These are phyloP conservation scores for Nymphalis polychloros DNA, from an alignment of 2,888 invertebrate species.

Conservation along the genomic window DNA sequence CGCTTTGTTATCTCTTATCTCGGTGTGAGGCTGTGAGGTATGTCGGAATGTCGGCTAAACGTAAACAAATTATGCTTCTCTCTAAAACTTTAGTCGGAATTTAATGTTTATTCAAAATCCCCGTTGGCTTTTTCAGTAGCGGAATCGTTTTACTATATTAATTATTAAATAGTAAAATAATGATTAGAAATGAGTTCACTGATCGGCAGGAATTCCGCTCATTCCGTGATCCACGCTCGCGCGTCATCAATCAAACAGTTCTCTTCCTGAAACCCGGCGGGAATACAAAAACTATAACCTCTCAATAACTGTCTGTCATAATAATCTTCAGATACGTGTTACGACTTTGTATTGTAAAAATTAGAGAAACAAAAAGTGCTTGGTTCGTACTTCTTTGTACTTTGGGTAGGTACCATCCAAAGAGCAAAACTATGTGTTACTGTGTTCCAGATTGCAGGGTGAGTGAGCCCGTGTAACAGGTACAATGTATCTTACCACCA, in stretches of 20 bases:
- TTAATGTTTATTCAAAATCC: slow-evolving; percentile 10
- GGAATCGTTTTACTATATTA: slow-evolving; percentile 3
- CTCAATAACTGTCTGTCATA: slow-evolving; percentile 7
- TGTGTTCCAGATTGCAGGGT: no score
- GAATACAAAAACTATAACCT: slow-evolving; percentile 21
- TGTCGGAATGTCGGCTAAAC: slow-evolving; percentile 13
- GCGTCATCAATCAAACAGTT: slow-evolving; percentile 15
- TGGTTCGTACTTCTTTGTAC: background rate
- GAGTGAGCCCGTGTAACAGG: no score
- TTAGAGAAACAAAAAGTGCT: background rate
- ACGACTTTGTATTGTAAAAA: background rate
- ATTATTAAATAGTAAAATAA: slow-evolving; percentile 11
- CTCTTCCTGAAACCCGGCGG: background rate
- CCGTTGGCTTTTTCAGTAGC: slow-evolving; percentile 3
- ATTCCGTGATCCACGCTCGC: background rate
- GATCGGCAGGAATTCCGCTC: background rate
- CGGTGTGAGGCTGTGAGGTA: background rate
- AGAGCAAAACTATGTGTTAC: no score
- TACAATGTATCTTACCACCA: no score
- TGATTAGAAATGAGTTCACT: background rate
- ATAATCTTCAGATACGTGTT: background rate
- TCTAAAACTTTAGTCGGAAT: slow-evolving; percentile 17
- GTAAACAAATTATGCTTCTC: slow-evolving; percentile 15
- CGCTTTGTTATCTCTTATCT: background rate
- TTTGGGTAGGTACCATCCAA: no score